Percentiles rank a stretch among this genome's conserved stretches.
phyloP scores from a whole-genome alignment of 2,113 vertebrate genomes.

The Ciconia maguari region DNA sequence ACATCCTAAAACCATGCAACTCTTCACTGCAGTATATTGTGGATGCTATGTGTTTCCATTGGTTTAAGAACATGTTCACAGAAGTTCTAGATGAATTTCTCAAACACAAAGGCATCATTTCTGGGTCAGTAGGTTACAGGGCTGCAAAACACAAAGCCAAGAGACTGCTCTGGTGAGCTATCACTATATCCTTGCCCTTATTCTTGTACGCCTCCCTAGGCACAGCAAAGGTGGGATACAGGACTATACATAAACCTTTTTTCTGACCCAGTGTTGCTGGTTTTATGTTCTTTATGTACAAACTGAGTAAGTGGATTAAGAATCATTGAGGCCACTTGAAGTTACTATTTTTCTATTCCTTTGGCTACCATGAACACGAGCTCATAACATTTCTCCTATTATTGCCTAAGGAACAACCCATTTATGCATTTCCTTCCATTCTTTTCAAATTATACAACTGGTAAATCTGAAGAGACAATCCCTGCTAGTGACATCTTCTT shows the following conservation, averaged over 20 bases:
- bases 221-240: background rate
- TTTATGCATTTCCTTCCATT: background rate
- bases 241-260: background rate
- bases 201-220: background rate
- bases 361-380: background rate
- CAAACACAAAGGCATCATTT: background rate
- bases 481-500: background rate
- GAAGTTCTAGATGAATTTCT: background rate
- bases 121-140: background rate
- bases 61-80: background rate
- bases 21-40: background rate
- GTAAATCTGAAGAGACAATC: background rate
- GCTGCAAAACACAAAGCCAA: background rate
- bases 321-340: background rate
- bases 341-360: background rate
- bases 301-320: background rate
- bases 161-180: background rate
- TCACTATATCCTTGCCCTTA: background rate
- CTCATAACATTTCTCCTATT: background rate
- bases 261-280: background rate
- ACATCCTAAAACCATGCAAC: background rate
- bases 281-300: background rate
- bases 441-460: background rate
- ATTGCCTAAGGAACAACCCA: background rate
- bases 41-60: background rate